Evolutionary conservation across 2,797 vertebrate genomes (phyloP).

Genomic region (Sternarchorhynchus goeldii): DNA sequence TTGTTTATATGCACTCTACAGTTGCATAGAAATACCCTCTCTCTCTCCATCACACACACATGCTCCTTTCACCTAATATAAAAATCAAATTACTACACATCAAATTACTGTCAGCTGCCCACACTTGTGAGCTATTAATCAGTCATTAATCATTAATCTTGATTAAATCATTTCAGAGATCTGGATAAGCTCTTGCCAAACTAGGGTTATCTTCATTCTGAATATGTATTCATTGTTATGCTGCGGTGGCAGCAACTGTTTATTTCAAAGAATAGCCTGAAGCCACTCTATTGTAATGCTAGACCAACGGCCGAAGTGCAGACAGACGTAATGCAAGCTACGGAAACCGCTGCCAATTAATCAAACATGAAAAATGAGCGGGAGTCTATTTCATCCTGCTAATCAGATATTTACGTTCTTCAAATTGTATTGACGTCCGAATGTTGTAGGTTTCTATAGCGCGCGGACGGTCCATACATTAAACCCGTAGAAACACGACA

Average conservation of each 20-base stretch:
- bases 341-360: not conserved
- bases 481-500: not conserved
- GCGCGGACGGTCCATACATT: too few species aligned
- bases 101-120: not conserved
- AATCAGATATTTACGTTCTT: not conserved
- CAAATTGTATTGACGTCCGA: too few species aligned
- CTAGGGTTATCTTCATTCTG: not conserved
- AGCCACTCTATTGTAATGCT: not conserved
- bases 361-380: not conserved
- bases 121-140: not conserved
- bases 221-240: not conserved
- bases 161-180: conserved; percentile 8
- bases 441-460: too few species aligned
- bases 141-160: too few species aligned
- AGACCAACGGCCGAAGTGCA: not conserved
- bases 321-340: not conserved
- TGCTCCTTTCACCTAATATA: not conserved
- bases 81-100: not conserved
- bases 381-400: not conserved
- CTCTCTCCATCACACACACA: not conserved
- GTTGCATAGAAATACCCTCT: too few species aligned
- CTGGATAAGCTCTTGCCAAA: not conserved
- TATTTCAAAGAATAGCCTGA: not conserved
- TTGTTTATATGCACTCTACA: not conserved
- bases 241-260: conserved; percentile 6